These are phyloP conservation scores for Gerris buenoi DNA, from an alignment of 1,140 invertebrate species.

Conservation along the genomic window DNA sequence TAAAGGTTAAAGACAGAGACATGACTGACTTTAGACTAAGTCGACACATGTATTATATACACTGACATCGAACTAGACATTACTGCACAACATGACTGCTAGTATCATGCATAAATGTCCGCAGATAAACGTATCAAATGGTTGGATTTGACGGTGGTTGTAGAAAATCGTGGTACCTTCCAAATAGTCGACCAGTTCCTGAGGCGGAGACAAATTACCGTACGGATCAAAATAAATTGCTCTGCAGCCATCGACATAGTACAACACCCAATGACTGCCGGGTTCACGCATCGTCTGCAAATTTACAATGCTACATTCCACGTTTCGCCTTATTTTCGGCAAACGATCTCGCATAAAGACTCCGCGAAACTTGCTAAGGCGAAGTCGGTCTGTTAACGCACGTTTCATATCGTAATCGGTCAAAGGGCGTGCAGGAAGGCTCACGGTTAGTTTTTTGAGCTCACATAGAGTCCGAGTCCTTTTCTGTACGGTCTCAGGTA, in stretches of 20 bases:
- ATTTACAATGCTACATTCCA: not conserved
- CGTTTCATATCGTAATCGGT: not conserved
- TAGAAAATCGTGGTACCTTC: not conserved
- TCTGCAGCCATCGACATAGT: not conserved
- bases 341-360: not conserved
- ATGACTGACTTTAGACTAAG: not conserved
- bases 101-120: not conserved
- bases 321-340: not conserved
- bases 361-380: not conserved
- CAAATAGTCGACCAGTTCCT: not conserved
- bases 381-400: not conserved
- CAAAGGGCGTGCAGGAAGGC: not conserved
- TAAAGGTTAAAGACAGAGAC: not conserved
- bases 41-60: not conserved
- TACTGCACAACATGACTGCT: too few species aligned
- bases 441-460: not conserved
- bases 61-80: too few species aligned
- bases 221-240: not conserved
- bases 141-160: not conserved
- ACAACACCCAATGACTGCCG: not conserved
- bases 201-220: not conserved
- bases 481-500: not conserved
- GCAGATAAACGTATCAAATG: not conserved
- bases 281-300: not conserved
- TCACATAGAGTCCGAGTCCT: not conserved